Base-by-base conservation (phyloP, 1,140 invertebrate genomes). In the Lycorma delicatula region DNA sequence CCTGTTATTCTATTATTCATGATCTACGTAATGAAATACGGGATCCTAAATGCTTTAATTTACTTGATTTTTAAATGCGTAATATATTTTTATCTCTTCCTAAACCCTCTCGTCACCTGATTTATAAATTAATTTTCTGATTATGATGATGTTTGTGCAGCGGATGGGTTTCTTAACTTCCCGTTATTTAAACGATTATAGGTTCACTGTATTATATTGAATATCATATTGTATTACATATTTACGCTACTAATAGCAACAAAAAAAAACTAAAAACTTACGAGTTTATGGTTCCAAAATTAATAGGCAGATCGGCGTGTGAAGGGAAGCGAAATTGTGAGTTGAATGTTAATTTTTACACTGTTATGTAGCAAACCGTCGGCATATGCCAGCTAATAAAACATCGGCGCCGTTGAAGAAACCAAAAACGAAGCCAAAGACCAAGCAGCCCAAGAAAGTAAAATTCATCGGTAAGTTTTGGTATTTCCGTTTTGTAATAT, bases 391-490 rank as follows among this genome's bases (percentile, higher is more conserved):
- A 9, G 11, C 41, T 18, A 44, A 44, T 13, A 16, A 7, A 22
- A 11, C 41, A 16, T 71, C 80, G 64, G 79, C 79, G 60, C 84
- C 86, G 31, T 79, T 83, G 67, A 88, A 87, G 76, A 89, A 89
- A 76, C 66, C 70, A 9, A 75, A 70, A 57, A 81, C 79, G 58
- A 85, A 84, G 72, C 80, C 81, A 52, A 80, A 85, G 71, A 85
- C 85, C 61, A 85, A 84, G 73, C 84, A 87, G 68, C 86, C 86
- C 47, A 91, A 89, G 78, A 89, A 89, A 79, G 86, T 89, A 48
- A 88, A 89, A 78, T 89, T 90, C 71, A 87, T 90, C 73, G 87
- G 87, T 90, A 79, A 90, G 87, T 89, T 78, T 59, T 34, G 13
- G 26, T 34, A 25, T 13, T 31, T 20, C n/a, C n/a, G n/a, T n/a